phyloP scores from a whole-genome alignment of 2,797 vertebrate species.

The Hypotaenidia philippensis region DNA sequence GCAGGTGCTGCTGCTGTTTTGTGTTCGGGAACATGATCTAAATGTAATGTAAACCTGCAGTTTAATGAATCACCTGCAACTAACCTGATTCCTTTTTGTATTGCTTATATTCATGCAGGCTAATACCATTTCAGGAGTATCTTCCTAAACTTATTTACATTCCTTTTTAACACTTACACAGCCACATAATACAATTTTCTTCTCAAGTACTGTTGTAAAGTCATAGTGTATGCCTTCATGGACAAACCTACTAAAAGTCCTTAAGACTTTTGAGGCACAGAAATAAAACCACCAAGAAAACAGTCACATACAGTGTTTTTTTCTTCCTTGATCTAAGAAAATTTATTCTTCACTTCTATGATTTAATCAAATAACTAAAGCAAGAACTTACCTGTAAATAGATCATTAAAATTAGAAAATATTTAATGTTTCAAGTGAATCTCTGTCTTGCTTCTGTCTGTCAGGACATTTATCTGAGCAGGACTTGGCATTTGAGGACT shows the following conservation, averaged over 20 bases:
- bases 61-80: background rate
- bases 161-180: background rate
- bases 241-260: background rate
- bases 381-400: background rate
- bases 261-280: background rate
- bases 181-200: background rate
- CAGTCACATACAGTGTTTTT: background rate
- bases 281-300: background rate
- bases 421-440: background rate
- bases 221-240: background rate
- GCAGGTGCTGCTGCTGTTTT: conserved; percentile 27
- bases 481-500: background rate
- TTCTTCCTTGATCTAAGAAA: background rate
- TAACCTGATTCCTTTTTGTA: background rate
- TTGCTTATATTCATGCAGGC: background rate
- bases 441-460: background rate
- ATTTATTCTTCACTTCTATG: background rate
- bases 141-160: background rate
- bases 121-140: background rate
- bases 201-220: background rate
- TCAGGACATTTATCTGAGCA: background rate
- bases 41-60: background rate
- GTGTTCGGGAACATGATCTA: background rate
- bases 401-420: background rate
- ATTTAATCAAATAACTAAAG: background rate